Percentiles rank a stretch among this genome's conserved stretches.
phyloP scores from a whole-genome alignment of 2,113 vertebrate genomes.

The Dasyprocta punctata region DNA sequence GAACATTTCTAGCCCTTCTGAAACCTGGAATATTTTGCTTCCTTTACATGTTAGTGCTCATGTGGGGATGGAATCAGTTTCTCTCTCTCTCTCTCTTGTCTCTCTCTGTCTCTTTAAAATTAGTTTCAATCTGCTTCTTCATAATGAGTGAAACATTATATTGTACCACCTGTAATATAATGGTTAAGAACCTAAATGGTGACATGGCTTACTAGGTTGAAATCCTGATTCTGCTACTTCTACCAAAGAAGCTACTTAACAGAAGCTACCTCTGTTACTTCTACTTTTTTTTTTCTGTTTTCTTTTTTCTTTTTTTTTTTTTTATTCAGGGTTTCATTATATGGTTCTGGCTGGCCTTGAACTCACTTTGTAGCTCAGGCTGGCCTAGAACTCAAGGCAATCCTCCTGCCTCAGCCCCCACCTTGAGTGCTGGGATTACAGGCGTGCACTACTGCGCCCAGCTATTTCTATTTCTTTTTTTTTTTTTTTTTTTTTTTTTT shows the following conservation, averaged over 20 bases:
- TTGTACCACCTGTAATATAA: neutral
- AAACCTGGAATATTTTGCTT: constrained; percentile 25
- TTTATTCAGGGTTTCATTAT: no score
- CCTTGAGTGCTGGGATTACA: no score
- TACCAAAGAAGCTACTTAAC: neutral
- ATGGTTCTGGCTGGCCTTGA: no score
- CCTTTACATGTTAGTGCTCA: neutral
- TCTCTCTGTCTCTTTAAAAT: neutral
- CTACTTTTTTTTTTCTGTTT: neutral
- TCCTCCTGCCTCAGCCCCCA: no score
- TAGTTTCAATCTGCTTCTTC: constrained; percentile 21
- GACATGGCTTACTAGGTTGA: constrained; percentile 24
- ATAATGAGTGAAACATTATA: constrained; percentile 21
- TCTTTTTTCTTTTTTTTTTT: no score
- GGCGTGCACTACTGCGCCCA: no score
- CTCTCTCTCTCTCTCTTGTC: no score
- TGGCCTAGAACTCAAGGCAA: no score
- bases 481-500: no score
- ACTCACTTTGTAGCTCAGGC: no score
- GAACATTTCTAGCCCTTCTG: neutral
- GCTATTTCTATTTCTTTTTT: neutral
- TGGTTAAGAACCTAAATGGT: neutral
- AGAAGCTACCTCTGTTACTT: neutral
- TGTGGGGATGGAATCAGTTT: neutral
- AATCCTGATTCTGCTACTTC: constrained; percentile 31